Conservation (phyloP, 2,797 vertebrate genomes). For the Argentina silus region DNA sequence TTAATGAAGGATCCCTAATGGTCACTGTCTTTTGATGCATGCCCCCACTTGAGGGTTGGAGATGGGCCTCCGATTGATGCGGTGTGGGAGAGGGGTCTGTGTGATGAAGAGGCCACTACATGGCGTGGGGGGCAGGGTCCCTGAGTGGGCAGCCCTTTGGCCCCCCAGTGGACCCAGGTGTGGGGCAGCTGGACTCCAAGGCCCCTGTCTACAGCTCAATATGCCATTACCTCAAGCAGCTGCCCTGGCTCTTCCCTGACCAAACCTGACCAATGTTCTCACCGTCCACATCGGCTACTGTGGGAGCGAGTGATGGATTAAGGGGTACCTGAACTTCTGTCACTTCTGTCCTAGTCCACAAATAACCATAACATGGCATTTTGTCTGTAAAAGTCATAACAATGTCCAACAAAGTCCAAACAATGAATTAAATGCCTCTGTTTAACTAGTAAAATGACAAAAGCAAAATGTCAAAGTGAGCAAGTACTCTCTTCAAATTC, state of each 20-base stretch:
- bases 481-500: neutral
- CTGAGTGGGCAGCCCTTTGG: slow-evolving; percentile 12
- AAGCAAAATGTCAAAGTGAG: neutral
- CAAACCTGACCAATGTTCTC: neutral
- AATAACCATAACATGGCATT: no score
- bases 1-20: slow-evolving; percentile 55
- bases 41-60: slow-evolving; percentile 37
- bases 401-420: no score
- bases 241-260: slow-evolving; percentile 44
- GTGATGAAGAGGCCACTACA: slow-evolving; percentile 43
- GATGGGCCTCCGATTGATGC: slow-evolving; percentile 47
- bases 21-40: slow-evolving; percentile 48
- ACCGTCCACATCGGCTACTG: neutral
- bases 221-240: slow-evolving; percentile 72
- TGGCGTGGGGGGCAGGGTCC: slow-evolving; percentile 26
- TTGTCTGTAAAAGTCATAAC: no score
- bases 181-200: slow-evolving; percentile 69
- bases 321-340: neutral
- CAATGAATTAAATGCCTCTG: neutral
- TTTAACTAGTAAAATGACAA: neutral
- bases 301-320: neutral
- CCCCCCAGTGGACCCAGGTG: slow-evolving; percentile 69
- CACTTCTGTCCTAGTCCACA: no score
- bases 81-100: slow-evolving; percentile 29
- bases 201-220: slow-evolving; percentile 77